Evolutionary conservation across 2,113 vertebrate genomes (phyloP), one percentile per base, ranked within the genome.

Genomic region (Chunga burmeisteri): DNA sequence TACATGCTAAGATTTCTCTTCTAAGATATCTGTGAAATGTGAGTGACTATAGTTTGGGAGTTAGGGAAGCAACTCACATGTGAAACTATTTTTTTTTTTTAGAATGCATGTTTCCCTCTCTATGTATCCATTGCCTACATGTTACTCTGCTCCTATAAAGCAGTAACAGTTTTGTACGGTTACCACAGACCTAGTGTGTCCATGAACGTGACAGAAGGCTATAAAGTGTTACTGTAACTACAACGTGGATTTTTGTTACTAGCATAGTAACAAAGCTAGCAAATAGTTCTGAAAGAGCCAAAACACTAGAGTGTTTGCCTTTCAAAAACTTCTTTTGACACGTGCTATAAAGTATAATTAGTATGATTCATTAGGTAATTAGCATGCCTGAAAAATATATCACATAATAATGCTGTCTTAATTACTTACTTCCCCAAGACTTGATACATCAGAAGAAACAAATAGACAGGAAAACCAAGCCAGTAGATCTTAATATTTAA

Each of bases 401-500:
- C 62, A 95, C 49, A 83, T 88, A 92, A 71, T 89, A 86, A 75
- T 20, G 25, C 55, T 94, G 38, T 62, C 81, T 75, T 83, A 90
- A 90, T 96, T 75, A 90, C 70, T 88, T 85, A 94, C 68, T 96
- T 95, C 74, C 70, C 42, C 50, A 77, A 80, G 90, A 83, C 74
- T 77, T 88, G 55, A 72, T 86, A 93, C 93, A 82, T 68, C 88
- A 93, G 67, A 75, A 93, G 87, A 92, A 94, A 17, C 15, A 94
- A 79, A 73, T 13, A 50, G 94, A 94, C 46, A 90, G 58, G 73
- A 90, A 92, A 95, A 95, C 16, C 30, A 81, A 92, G 78, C 38
- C 65, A 68, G 66, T 12, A 68, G 53, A 47, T 70, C 63, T 90
- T 81, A 73, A 61, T 66, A 83, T 78, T 86, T 85, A 80, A 85